Base-by-base conservation (phyloP, 1,140 invertebrate genomes). In the Drosophila lacertosa region DNA sequence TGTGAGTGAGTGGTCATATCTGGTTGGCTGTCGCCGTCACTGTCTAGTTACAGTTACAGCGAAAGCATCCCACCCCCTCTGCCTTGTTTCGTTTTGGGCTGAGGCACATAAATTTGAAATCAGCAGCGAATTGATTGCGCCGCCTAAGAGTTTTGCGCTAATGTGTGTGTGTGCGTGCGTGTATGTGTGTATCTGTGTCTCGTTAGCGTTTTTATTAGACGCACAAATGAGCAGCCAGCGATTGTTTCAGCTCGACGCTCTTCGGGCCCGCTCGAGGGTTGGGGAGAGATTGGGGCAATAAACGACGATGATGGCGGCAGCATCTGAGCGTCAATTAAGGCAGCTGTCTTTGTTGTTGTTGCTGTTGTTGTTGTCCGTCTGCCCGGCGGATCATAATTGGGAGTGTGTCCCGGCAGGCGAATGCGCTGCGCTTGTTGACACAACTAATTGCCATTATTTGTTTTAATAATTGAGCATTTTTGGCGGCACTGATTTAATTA, bases 361-460 rank as follows among this genome's bases (percentile, higher is more conserved):
- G 44, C 42, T 32, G 57, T 32, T 59, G 54, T 29, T 63, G 35
- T 33, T 53, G 73, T 18, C 39, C 29, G 64, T 16, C 37, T 64
- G 53, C 20, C 63, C 70, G 81, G 33, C 67, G 71, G 47, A 69
- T 79, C 67, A 77, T 84, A 86, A 84, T 81, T 76, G 76, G 68
- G 55, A 57, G 37, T 24, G 54, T 47, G 44, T 69, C 45, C 55
- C 29, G 29, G 35, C 54, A 35, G n/a, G 39, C 20, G 44, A n/a
- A 58, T 22, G 53, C 7, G n/a, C 33, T 15, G 33, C 7, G 57
- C 44, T 10, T 57, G 88, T 90, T 90, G 88, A 90, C 88, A 89
- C 79, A 90, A 83, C 89, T 90, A 90, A 90, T 90, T 90, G 89
- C 74, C 71, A 90, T 90, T 90, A 90, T 90, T 90, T 90, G 89